phyloP scores from a whole-genome alignment of 2,888 invertebrate genomes.

The Clepsis dumicolana region DNA sequence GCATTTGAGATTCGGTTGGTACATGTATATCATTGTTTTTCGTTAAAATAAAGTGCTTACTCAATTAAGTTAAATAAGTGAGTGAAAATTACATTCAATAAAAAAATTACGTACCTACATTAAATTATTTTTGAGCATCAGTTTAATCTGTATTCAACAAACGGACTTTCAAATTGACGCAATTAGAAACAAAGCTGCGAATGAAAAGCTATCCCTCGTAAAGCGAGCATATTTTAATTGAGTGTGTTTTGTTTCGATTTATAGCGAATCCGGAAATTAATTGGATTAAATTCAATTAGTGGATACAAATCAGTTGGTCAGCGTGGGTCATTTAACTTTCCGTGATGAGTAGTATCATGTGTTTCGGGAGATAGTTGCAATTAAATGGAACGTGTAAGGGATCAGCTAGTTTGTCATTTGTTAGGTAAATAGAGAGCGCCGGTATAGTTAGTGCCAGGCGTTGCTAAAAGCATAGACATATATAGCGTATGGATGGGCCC shows the following conservation, averaged over 20 bases:
- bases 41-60: too few relatives aligned
- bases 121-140: neutral
- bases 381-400: too few relatives aligned
- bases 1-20: too few relatives aligned
- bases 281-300: conserved; percentile 58
- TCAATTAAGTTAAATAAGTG: too few relatives aligned
- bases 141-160: neutral
- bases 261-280: conserved; percentile 53
- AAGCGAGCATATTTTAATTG: conserved; percentile 27
- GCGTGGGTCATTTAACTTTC: conserved; percentile 49
- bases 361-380: too few relatives aligned
- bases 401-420: too few relatives aligned
- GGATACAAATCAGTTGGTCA: conserved; percentile 58
- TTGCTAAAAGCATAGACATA: too few relatives aligned
- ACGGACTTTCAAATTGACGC: conserved; percentile 23
- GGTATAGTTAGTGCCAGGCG: too few relatives aligned
- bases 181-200: conserved; percentile 21
- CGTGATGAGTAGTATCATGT: conserved; percentile 6
- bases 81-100: too few relatives aligned
- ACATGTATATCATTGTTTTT: too few relatives aligned
- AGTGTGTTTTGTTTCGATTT: conserved; percentile 49
- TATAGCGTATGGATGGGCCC: too few relatives aligned
- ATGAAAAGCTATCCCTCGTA: conserved; percentile 10
- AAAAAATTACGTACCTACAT: conserved; percentile 1
- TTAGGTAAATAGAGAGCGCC: too few relatives aligned